Percentiles rank a stretch among this genome's conserved stretches.
phyloP scores from a whole-genome alignment of 1,140 invertebrate species.

The Vanessa tameamea region DNA sequence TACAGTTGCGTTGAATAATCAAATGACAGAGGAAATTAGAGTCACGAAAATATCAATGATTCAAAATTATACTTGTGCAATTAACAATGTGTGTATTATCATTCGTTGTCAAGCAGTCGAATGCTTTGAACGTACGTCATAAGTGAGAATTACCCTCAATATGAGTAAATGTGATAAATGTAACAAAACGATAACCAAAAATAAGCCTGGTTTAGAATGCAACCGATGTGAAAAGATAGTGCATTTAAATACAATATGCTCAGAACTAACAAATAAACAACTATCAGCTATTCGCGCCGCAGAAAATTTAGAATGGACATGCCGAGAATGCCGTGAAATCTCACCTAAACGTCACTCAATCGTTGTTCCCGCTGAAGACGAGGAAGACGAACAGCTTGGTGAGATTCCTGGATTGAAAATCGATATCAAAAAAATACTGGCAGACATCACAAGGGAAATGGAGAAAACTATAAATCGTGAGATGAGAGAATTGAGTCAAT shows the following conservation, averaged over 20 bases:
- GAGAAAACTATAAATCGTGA: conserved; percentile 22
- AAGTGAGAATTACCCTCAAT: background rate
- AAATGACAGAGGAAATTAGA: too few species aligned
- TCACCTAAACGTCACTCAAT: conserved; percentile 6
- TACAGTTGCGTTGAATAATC: background rate
- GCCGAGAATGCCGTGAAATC: background rate
- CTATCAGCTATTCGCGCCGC: background rate
- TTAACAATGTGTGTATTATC: conserved; percentile 36
- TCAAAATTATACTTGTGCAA: background rate
- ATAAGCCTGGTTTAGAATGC: conserved; percentile 9
- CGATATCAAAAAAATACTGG: conserved; percentile 7
- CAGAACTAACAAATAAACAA: conserved; percentile 6
- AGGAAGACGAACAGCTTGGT: background rate
- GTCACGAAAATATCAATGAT: conserved; percentile 10
- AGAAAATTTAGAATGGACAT: conserved; percentile 13
- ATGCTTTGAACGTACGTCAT: background rate
- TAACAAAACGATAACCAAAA: conserved; percentile 12
- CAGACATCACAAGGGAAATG: conserved; percentile 13
- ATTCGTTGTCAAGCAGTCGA: too few species aligned
- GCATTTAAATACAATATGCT: conserved; percentile 1
- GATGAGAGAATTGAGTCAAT: conserved; percentile 12
- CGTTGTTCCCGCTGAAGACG: background rate
- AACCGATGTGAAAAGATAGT: conserved; percentile 9
- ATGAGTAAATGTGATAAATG: conserved; percentile 16
- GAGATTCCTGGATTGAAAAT: background rate